phyloP scores from a whole-genome alignment of 2,797 vertebrate species.

The Falco rusticolus region DNA sequence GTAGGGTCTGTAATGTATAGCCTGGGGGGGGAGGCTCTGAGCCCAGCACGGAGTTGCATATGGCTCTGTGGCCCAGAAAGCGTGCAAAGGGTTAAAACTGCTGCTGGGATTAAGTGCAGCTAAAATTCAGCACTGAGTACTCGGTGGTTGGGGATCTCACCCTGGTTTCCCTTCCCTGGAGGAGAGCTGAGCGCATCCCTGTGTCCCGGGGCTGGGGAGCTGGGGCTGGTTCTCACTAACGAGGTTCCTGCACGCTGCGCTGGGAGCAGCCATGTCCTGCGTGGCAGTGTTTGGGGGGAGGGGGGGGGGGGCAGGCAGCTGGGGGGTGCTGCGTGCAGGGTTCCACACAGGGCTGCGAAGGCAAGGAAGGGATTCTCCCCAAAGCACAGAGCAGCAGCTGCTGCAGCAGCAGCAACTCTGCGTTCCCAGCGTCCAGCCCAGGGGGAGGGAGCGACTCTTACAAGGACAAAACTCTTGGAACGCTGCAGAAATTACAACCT shows the following conservation, averaged over 20 bases:
- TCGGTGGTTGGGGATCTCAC: background rate
- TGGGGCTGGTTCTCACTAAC: fast-evolving
- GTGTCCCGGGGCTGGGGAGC: background rate
- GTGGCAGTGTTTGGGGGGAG: no score
- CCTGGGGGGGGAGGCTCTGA: background rate
- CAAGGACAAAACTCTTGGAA: background rate
- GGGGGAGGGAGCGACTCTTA: background rate
- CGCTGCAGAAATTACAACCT: background rate
- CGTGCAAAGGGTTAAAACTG: background rate
- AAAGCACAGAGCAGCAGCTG: background rate
- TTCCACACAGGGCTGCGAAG: background rate
- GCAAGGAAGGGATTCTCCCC: background rate
- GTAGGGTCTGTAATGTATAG: background rate
- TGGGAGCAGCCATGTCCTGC: no score
- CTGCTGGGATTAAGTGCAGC: background rate
- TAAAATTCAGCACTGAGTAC: fast-evolving
- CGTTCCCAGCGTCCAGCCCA: background rate
- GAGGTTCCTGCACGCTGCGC: background rate
- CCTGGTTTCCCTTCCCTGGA: background rate
- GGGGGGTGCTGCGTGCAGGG: fast-evolving
- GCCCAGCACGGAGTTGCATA: background rate
- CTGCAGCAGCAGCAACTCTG: background rate
- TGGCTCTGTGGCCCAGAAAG: background rate
- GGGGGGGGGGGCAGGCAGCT: background rate
- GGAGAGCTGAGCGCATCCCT: background rate